Percentiles rank a stretch among this genome's conserved stretches.
These are phyloP conservation scores for Leistus spinibarbis DNA, from an alignment of 2,888 invertebrate species.

Conservation along the genomic window DNA sequence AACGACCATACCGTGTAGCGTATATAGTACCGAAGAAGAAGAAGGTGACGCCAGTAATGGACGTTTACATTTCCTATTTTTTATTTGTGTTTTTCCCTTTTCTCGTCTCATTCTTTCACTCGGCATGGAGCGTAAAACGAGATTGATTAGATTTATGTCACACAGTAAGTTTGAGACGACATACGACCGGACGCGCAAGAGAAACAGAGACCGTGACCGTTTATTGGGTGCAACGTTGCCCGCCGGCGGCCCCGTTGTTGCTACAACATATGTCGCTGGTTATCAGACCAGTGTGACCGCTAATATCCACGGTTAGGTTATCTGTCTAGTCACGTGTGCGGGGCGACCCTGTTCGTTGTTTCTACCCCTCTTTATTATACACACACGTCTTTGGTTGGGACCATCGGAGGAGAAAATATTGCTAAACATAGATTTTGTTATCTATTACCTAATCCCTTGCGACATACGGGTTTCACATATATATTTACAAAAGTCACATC, in stretches of 20 bases:
- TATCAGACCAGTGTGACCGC: constrained; percentile 24
- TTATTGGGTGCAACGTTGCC: neutral
- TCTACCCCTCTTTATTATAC: constrained; percentile 5
- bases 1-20: neutral
- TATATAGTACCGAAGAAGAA: too few relatives aligned
- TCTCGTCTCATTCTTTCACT: neutral
- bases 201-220: neutral
- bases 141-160: constrained; percentile 30
- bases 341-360: neutral
- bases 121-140: constrained; percentile 19
- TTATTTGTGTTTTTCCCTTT: constrained; percentile 20
- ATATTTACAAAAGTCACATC: neutral
- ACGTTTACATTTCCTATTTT: constrained; percentile 32
- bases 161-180: constrained; percentile 3
- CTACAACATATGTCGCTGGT: constrained; percentile 24
- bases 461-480: neutral
- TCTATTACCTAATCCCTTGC: constrained; percentile 32
- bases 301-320: constrained; percentile 29
- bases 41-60: constrained; percentile 7
- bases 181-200: neutral
- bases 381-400: neutral
- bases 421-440: constrained; percentile 38
- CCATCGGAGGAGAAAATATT: constrained; percentile 29
- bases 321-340: constrained; percentile 34
- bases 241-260: neutral